Evolutionary conservation across 1,140 invertebrate genomes (phyloP).

Genomic region (Trichonephila clavata): DNA sequence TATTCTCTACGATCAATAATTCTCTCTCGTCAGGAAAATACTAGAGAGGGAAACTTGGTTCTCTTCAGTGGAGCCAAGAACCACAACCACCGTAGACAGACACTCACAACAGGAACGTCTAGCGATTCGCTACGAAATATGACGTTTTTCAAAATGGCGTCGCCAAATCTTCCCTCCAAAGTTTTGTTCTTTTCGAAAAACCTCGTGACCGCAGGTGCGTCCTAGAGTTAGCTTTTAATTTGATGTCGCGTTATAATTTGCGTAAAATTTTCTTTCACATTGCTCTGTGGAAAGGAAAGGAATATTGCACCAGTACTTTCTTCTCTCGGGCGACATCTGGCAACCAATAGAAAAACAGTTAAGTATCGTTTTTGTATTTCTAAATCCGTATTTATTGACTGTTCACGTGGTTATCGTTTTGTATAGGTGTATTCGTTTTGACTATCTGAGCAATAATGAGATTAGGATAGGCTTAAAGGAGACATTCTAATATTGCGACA

Average conservation of each 20-base stretch:
- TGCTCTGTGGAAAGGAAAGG: neutral
- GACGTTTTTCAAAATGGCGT: conserved; percentile 51
- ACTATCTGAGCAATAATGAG: neutral
- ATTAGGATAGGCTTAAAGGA: no score
- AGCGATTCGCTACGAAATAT: conserved; percentile 32
- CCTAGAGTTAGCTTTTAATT: neutral
- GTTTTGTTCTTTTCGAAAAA: neutral
- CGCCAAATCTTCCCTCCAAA: neutral
- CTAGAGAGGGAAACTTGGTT: conserved; percentile 29
- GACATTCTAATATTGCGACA: no score
- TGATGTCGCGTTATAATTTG: neutral
- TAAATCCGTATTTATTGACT: conserved; percentile 49
- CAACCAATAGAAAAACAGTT: conserved; percentile 34
- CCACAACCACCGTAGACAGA: conserved; percentile 21
- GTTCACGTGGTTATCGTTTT: conserved; percentile 26
- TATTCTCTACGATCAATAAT: conserved; percentile 1
- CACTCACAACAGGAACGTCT: conserved; percentile 1
- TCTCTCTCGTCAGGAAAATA: conserved; percentile 13
- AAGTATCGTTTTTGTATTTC: conserved; percentile 39
- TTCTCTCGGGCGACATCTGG: neutral
- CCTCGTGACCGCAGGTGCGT: neutral
- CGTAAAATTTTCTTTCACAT: neutral
- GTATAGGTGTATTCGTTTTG: neutral
- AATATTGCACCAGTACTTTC: conserved; percentile 15
- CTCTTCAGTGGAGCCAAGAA: conserved; percentile 39